phyloP scores from a whole-genome alignment of 2,113 vertebrate species.

The Saguinus midas region DNA sequence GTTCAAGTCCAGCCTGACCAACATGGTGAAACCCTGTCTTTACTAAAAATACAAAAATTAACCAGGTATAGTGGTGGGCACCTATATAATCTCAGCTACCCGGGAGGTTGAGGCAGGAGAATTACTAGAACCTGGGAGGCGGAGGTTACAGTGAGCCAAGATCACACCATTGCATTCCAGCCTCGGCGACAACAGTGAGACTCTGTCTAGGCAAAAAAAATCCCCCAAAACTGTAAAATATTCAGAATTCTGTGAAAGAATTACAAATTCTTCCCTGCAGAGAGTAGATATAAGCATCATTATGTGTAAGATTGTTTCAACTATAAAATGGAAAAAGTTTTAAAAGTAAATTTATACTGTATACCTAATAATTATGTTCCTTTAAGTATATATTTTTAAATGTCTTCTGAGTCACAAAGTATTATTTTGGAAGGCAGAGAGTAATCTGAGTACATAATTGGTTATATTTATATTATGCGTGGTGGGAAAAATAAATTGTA shows the following conservation, averaged over 20 bases:
- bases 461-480: background rate
- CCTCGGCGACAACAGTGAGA: too few species aligned
- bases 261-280: background rate
- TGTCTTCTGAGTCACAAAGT: slow-evolving; percentile 4
- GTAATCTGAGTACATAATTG: background rate
- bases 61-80: too few species aligned
- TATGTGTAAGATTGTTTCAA: background rate
- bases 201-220: background rate
- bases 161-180: too few species aligned
- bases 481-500: slow-evolving; percentile 2
- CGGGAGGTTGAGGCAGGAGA: too few species aligned
- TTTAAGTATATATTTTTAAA: background rate
- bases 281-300: background rate
- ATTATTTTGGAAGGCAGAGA: slow-evolving; percentile 18
- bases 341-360: background rate
- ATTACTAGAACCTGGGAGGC: too few species aligned
- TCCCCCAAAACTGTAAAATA: background rate
- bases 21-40: too few species aligned
- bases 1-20: too few species aligned
- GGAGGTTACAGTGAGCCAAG: too few species aligned
- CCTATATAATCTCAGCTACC: too few species aligned
- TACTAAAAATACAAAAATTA: too few species aligned
- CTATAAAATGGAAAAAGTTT: background rate
- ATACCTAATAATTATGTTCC: background rate
- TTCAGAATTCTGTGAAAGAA: background rate